Percentiles rank a stretch among this genome's conserved stretches.
phyloP scores from a whole-genome alignment of 2,797 vertebrate genomes.

The Poecilia picta region DNA sequence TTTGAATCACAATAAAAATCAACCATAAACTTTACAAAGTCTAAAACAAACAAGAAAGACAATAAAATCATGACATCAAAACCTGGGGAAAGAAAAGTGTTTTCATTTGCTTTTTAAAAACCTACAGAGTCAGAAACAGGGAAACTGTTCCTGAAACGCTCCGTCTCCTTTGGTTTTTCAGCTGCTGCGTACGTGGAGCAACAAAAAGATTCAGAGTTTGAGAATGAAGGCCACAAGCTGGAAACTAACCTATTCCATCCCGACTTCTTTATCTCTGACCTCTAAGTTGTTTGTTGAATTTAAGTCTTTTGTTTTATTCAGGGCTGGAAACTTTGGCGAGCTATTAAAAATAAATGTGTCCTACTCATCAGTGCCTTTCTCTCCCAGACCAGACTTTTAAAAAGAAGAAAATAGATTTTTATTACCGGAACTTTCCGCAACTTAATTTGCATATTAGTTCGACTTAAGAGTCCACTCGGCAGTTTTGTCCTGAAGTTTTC shows the following conservation, averaged over 20 bases:
- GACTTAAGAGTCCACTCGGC: constrained; percentile 14
- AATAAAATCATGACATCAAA: too few species aligned
- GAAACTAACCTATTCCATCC: background rate
- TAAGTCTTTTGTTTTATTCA: background rate
- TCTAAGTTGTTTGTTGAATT: background rate
- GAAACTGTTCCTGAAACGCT: too few species aligned
- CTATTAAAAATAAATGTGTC: background rate
- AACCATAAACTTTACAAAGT: too few species aligned
- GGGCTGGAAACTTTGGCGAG: background rate
- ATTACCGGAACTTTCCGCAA: background rate
- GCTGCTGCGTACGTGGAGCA: too few species aligned
- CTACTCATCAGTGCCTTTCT: background rate
- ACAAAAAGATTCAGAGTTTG: too few species aligned
- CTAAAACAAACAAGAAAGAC: too few species aligned
- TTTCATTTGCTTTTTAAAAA: too few species aligned
- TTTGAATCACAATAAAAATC: too few species aligned
- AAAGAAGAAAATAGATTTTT: background rate
- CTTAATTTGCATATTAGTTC: background rate
- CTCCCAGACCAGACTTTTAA: background rate
- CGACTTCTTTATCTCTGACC: background rate
- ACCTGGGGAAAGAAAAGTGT: too few species aligned
- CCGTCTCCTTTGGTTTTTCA: too few species aligned
- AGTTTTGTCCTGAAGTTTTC: constrained; percentile 35
- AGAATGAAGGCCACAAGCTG: too few species aligned
- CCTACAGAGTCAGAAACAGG: too few species aligned